A percentile compares a stretch with the other conserved stretches of the same genome.
Evolutionary conservation across 2,113 vertebrate genomes (phyloP).

Genomic region (Ranitomeya imitator): DNA sequence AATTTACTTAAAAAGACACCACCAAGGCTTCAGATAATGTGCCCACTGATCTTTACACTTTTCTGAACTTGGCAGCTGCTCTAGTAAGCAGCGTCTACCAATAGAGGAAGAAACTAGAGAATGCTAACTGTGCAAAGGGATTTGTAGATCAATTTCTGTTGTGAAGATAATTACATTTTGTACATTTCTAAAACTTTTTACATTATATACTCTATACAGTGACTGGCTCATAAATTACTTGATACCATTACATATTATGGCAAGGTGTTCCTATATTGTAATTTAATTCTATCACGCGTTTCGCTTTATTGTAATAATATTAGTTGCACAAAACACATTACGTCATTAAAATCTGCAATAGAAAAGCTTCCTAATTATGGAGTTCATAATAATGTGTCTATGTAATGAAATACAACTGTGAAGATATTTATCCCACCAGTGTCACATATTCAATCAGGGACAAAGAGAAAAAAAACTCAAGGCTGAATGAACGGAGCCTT

Average conservation of each 20-base stretch:
- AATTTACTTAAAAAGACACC: neutral
- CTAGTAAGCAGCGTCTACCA: conserved; percentile 17
- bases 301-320: conserved; percentile 2
- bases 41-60: conserved; percentile 20
- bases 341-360: neutral
- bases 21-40: conserved; percentile 4
- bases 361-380: neutral
- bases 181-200: conserved; percentile 31
- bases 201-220: neutral
- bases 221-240: conserved; percentile 24
- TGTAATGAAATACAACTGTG: neutral
- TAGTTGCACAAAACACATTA: neutral
- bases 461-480: too few relatives aligned
- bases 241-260: conserved; percentile 5
- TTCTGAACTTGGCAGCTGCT: conserved; percentile 24
- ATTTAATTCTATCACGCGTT: neutral
- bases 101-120: conserved; percentile 32
- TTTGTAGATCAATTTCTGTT: conserved; percentile 45
- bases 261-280: neutral
- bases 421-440: neutral
- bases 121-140: conserved; percentile 25
- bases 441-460: too few relatives aligned
- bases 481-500: too few relatives aligned
- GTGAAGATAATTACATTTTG: conserved; percentile 42
- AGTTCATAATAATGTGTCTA: neutral